Base-by-base conservation (phyloP, 1,140 invertebrate species). In the Neodiprion lecontei region DNA sequence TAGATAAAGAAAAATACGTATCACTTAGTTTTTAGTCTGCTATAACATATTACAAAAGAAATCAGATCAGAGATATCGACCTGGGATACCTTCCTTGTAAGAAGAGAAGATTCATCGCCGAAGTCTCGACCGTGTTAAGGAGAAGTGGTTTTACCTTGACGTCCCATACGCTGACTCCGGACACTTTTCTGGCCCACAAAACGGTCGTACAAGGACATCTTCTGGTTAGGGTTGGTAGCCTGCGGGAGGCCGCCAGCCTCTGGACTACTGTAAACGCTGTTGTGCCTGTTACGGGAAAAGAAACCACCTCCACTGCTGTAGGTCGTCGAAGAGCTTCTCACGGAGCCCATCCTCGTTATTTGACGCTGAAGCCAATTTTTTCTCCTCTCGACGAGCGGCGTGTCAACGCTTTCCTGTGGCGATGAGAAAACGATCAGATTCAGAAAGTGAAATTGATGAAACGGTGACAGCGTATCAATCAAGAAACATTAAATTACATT, bases 351-450 rank as follows among this genome's bases (percentile, higher is more conserved):
- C 78, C 94, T 88, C 7, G 93, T 95, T 53, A 96, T 93, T 83
- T 95, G 94, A 28, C 95, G 89, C 73, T 94, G 93, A 74, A 96
- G 93, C 95, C 95, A 96, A 85, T 95, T 96, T 84, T 96, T 96
- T n/a, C 94, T 87, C 69, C 94, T 84, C 80, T 96, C 94, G 9
- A 95, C 94, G 78, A 96, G 89, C 1, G 95, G 95, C 0, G 95
- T 96, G 79, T 96, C 95, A 0, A 96, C 95, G 82, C 95, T 96
- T 86, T 96, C 95, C 95, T 96, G 80, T 40, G 28, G 1, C 28
- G 40, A 81, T 81, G 65, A 73, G 70, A 65, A 76, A 14, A 73
- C 70, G 21, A 48, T 9, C 21, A 21, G 61, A 65, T 69, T 73
- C 77, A 68, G 73, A 74, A 53, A 17, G 12, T 70, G 21, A 5